Percentiles rank a stretch among this genome's conserved stretches.
phyloP scores from a whole-genome alignment of 2,797 vertebrate species.

The Pseudomugil gertrudae region DNA sequence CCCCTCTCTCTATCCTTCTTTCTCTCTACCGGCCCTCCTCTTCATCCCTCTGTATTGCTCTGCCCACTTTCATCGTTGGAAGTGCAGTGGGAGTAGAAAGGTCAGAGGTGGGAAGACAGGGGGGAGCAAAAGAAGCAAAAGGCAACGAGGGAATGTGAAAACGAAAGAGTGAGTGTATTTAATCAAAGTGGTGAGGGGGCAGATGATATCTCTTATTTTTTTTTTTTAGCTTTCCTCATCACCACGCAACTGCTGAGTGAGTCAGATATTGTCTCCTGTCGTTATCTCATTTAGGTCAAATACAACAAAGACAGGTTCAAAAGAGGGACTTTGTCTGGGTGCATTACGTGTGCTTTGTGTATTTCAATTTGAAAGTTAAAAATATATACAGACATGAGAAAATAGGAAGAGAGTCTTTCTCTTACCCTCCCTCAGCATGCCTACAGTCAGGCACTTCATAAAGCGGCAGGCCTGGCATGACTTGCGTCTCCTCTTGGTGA shows the following conservation, averaged over 20 bases:
- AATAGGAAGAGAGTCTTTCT: constrained; percentile 75
- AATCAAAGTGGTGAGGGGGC: constrained; percentile 64
- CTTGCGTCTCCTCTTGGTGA: constrained; percentile 99
- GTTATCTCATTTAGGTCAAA: constrained; percentile 16
- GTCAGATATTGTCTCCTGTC: constrained; percentile 17
- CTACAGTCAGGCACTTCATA: constrained; percentile 99
- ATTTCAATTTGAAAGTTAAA: constrained; percentile 7
- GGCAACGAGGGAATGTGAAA: constrained; percentile 68
- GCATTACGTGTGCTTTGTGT: neutral
- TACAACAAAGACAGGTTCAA: constrained; percentile 6
- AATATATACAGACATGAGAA: constrained; percentile 49
- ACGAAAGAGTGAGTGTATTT: constrained; percentile 72
- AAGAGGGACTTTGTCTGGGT: neutral
- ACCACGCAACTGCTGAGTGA: constrained; percentile 25
- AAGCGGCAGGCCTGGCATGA: constrained; percentile 99
- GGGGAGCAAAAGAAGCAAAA: constrained; percentile 59
- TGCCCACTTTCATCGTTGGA: constrained; percentile 70
- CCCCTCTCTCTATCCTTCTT: constrained; percentile 35
- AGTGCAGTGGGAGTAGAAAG: constrained; percentile 75
- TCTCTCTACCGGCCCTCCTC: constrained; percentile 50
- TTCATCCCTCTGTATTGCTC: constrained; percentile 59
- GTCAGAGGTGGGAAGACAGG: constrained; percentile 73
- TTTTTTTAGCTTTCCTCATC: constrained; percentile 15
- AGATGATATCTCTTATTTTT: constrained; percentile 41
- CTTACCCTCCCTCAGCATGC: constrained; percentile 99